These are phyloP conservation scores for Lapara coniferarum DNA, from an alignment of 2,888 invertebrate species.

Conservation along the genomic window DNA sequence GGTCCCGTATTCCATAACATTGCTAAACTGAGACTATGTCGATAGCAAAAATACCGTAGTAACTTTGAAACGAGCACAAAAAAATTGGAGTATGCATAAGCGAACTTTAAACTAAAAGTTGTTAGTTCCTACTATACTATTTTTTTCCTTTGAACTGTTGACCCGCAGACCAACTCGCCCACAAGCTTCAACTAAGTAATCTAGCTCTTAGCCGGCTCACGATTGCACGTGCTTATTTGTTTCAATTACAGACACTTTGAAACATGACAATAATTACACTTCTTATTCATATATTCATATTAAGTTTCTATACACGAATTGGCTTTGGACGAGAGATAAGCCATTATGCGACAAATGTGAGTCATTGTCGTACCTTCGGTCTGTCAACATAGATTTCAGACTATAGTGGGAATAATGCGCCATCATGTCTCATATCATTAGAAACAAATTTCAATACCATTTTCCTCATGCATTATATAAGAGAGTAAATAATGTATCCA, in stretches of 20 bases:
- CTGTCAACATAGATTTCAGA: neutral
- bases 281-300: neutral
- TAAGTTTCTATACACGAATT: constrained; percentile 1
- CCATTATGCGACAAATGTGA: constrained; percentile 10
- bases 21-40: too few species aligned
- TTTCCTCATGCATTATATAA: neutral
- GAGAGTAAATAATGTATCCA: neutral
- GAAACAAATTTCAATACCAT: neutral
- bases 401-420: neutral
- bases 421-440: neutral
- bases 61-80: too few species aligned
- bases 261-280: neutral
- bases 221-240: neutral
- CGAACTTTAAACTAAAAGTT: too few species aligned
- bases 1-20: too few species aligned
- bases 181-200: too few species aligned
- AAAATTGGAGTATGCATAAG: too few species aligned
- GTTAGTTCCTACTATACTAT: too few species aligned
- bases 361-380: constrained; percentile 17
- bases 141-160: too few species aligned
- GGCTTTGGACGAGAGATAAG: neutral
- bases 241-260: neutral
- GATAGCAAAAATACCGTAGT: too few species aligned
- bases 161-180: too few species aligned
- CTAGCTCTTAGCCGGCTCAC: too few species aligned